Evolutionary conservation across 1,140 invertebrate genomes (phyloP), one percentile per base, ranked within the genome.

Genomic region (Drosophila melanogaster): DNA sequence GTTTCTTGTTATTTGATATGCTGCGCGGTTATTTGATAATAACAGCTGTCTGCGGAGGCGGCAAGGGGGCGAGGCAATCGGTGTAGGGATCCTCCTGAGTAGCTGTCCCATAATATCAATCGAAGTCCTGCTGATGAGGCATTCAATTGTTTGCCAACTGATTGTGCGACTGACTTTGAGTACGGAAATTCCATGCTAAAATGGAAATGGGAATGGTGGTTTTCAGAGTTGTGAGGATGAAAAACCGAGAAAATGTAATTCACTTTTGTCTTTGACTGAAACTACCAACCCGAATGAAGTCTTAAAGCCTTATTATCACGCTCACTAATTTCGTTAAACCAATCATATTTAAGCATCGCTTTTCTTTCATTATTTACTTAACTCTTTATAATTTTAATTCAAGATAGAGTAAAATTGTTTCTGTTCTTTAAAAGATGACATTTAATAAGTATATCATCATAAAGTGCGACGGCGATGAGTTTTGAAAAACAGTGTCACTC

Each of bases 21-120:
- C 64, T 49, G 76, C 84, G 83, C 79, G 79, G 65, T 83, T 86
- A 83, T 87, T 87, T 83, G 83, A 87, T 86, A 87, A 86, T 87
- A 87, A 86, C 83, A 86, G 69, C 81, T 87, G 83, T 57, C 61
- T 53, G 56, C 41, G 50, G 46, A 40, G 59, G 19, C 15, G 1
- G 8, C 10, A 3, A 12, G 10, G 22, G 8, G 40, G n/a, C 37
- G 38, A 4, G 19, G 14, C 11, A 33, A 33, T 55, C 30, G 12
- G 19, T 17, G 38, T 38, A 38, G n/a, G 10, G 38, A 30, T n/a
- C 44, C 24, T 30, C 30, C 24, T 50, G 35, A 49, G 49, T 22
- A 55, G 35, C 53, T 81, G 77, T 70, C 77, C 51, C 62, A 67
- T 72, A 65, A 62, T 73, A 75, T 87, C 83, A 65, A 87, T 81